phyloP scores from a whole-genome alignment of 2,888 invertebrate species.

The Liposcelis brunnea region DNA sequence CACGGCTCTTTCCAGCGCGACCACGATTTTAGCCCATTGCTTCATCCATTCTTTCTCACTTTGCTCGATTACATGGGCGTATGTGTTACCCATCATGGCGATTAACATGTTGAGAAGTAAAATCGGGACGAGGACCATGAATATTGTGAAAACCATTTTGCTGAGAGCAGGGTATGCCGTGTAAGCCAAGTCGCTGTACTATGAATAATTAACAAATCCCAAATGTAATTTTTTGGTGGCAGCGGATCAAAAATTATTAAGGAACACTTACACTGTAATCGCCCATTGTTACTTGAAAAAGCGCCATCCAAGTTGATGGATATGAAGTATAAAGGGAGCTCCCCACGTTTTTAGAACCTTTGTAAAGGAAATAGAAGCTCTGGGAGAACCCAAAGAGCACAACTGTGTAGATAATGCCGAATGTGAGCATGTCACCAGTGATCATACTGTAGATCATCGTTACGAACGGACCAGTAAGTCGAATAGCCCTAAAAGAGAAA shows the following conservation, averaged over 20 bases:
- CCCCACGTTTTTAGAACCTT: conserved; percentile 67
- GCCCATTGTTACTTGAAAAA: conserved; percentile 94
- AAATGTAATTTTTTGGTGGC: too few species aligned
- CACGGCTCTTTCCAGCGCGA: conserved; percentile 86
- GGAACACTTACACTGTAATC: conserved; percentile 75
- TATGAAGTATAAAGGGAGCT: conserved; percentile 68
- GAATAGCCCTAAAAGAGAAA: conserved; percentile 53
- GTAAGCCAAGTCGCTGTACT: conserved; percentile 84
- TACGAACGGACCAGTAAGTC: conserved; percentile 93
- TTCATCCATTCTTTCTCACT: conserved; percentile 99
- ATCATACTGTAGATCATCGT: conserved; percentile 99
- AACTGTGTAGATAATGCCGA: conserved; percentile 91
- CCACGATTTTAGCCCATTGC: conserved; percentile 99
- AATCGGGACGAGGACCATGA: conserved; percentile 97
- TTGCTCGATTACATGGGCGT: conserved; percentile 92
- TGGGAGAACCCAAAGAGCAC: conserved; percentile 92
- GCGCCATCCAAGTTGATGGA: conserved; percentile 88
- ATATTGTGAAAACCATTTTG: conserved; percentile 90
- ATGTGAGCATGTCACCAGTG: conserved; percentile 95
- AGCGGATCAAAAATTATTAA: too few species aligned
- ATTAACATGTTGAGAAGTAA: conserved; percentile 92
- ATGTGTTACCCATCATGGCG: conserved; percentile 99
- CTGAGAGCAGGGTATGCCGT: conserved; percentile 84
- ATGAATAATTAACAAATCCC: conserved; percentile 24
- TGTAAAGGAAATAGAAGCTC: conserved; percentile 88